phyloP scores from a whole-genome alignment of 2,113 vertebrate genomes.

The Saccopteryx leptura region DNA sequence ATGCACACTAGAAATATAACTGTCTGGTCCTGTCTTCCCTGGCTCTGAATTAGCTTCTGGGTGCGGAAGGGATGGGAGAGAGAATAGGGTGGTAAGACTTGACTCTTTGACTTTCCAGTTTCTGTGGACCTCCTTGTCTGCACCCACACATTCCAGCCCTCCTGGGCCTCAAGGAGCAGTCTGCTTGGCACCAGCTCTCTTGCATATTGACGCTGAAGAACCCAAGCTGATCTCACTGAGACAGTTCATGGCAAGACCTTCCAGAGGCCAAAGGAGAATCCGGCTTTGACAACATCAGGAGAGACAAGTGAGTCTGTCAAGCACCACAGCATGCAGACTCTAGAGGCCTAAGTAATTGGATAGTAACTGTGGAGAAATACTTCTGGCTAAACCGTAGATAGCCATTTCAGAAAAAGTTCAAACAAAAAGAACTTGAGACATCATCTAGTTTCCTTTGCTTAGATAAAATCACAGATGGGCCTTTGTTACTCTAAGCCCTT shows the following conservation, averaged over 20 bases:
- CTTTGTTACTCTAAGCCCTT: background rate
- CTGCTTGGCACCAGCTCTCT: fast-evolving
- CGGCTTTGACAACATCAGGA: background rate
- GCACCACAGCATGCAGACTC: fast-evolving
- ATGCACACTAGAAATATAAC: background rate
- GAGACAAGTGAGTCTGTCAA: background rate
- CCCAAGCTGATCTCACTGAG: background rate
- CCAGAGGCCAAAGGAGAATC: background rate
- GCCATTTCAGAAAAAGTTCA: background rate
- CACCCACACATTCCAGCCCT: background rate
- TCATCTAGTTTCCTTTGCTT: background rate
- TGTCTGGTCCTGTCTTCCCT: background rate
- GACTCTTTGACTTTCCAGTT: fast-evolving
- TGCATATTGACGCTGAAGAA: background rate
- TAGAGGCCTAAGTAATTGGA: fast-evolving
- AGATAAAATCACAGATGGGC: background rate
- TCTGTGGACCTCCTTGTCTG: background rate
- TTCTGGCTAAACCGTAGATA: background rate
- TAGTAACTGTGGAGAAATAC: background rate
- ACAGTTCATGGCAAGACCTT: background rate
- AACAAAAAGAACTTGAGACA: background rate
- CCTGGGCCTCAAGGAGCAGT: background rate
- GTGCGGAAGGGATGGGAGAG: background rate
- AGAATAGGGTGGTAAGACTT: background rate
- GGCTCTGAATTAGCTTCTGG: background rate